Evolutionary conservation across 2,113 vertebrate genomes (phyloP).

Genomic region (Colaptes auratus): DNA sequence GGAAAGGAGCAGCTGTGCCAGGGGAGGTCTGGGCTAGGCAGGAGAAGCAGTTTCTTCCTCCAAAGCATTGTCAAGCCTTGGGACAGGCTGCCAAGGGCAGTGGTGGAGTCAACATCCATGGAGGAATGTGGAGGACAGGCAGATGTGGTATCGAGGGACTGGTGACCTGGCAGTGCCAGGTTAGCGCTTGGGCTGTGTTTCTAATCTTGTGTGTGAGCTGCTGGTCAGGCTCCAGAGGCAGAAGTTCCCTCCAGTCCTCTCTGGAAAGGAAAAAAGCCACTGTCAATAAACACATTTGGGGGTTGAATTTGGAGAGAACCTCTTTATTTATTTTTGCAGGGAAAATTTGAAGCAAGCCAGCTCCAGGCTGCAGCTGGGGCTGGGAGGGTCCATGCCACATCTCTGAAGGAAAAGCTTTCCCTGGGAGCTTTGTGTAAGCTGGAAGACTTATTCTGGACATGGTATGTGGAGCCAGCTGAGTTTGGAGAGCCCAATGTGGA

Average conservation of each 20-base stretch:
- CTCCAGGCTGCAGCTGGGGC: neutral
- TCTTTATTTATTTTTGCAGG: neutral
- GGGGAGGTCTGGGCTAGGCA: no score
- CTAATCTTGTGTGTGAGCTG: neutral
- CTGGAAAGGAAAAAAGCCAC: neutral
- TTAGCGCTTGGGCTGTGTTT: neutral
- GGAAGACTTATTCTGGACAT: neutral
- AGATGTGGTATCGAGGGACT: no score
- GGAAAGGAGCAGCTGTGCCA: no score
- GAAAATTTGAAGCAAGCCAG: neutral
- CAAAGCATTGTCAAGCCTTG: no score
- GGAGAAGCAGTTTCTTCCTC: no score
- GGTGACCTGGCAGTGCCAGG: no score
- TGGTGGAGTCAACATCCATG: no score
- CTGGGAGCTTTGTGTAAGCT: neutral
- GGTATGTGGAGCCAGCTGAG: neutral
- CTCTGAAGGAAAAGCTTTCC: neutral
- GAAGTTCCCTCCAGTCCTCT: neutral
- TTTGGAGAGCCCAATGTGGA: neutral
- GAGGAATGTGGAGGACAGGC: no score
- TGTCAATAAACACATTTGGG: neutral
- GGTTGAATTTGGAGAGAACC: neutral
- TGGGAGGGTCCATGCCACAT: neutral
- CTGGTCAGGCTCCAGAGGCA: neutral
- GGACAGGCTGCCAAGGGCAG: no score